Evolutionary conservation across 1,140 invertebrate species (phyloP).

Genomic region (Hormaphis cornu): DNA sequence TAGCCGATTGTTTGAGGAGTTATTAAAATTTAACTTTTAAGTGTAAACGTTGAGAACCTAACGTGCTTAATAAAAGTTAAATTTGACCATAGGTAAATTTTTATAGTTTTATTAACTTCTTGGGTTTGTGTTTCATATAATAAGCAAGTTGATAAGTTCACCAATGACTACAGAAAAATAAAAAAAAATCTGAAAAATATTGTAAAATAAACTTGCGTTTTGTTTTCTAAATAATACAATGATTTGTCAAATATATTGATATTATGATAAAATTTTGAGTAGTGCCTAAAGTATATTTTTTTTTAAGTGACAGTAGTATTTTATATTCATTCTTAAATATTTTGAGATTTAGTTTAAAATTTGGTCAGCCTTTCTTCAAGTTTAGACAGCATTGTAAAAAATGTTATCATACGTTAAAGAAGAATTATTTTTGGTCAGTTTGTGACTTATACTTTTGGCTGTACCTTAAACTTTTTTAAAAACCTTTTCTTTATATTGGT

Average conservation of each 20-base stretch:
- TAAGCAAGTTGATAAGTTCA: constrained; percentile 1
- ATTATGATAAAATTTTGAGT: constrained; percentile 2
- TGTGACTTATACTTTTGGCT: too few relatives aligned
- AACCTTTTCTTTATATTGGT: too few relatives aligned
- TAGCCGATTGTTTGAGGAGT: too few relatives aligned
- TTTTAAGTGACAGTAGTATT: not conserved
- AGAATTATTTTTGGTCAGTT: too few relatives aligned
- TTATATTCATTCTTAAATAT: not conserved
- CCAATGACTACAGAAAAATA: not conserved
- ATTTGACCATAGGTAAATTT: constrained; percentile 6
- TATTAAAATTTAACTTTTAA: too few relatives aligned
- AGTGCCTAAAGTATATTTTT: not conserved
- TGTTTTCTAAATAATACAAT: constrained; percentile 4
- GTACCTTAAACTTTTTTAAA: too few relatives aligned
- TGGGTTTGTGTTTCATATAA: constrained; percentile 14
- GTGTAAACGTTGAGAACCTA: too few relatives aligned
- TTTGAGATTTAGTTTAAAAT: too few relatives aligned
- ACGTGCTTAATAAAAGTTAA: not conserved
- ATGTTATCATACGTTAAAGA: too few relatives aligned
- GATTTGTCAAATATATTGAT: constrained; percentile 9
- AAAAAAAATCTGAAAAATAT: not conserved
- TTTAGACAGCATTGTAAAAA: too few relatives aligned
- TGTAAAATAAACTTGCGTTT: not conserved
- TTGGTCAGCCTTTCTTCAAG: too few relatives aligned
- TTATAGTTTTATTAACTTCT: constrained; percentile 1